Evolutionary conservation across 1,140 invertebrate species (phyloP).

Genomic region (Idris sp.): DNA sequence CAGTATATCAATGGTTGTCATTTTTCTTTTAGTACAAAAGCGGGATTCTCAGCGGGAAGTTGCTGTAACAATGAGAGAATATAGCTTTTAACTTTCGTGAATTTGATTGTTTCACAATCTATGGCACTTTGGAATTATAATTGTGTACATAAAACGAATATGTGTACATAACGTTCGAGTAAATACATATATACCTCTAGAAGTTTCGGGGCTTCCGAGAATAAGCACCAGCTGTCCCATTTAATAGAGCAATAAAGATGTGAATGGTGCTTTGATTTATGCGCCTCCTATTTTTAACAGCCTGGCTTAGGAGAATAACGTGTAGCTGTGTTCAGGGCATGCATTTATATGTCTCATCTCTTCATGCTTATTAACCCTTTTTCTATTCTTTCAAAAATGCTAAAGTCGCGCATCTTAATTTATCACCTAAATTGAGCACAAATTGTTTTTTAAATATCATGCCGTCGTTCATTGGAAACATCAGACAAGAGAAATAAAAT

Average conservation of each 20-base stretch:
- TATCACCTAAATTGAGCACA: not conserved
- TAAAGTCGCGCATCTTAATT: too few species aligned
- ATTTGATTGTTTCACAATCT: not conserved
- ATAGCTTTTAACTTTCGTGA: too few species aligned
- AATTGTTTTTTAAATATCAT: not conserved
- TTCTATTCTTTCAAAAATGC: not conserved
- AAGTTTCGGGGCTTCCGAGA: too few species aligned
- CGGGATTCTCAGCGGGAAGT: slow-evolving; percentile 30
- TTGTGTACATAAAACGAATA: too few species aligned
- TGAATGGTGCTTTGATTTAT: slow-evolving; percentile 77
- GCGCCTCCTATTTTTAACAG: slow-evolving; percentile 75
- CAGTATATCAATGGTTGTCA: slow-evolving; percentile 36
- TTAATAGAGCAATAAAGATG: slow-evolving; percentile 78
- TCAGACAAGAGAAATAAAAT: too few species aligned
- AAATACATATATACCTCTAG: too few species aligned
- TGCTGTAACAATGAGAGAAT: slow-evolving; percentile 18
- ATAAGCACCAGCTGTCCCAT: slow-evolving; percentile 77
- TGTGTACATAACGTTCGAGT: too few species aligned
- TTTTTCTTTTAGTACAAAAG: slow-evolving; percentile 32
- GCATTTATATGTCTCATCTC: slow-evolving; percentile 14
- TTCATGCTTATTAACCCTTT: slow-evolving; percentile 1
- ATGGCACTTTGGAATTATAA: too few species aligned
- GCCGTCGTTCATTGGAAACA: slow-evolving; percentile 8
- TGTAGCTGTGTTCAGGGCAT: too few species aligned
- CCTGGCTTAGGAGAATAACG: slow-evolving; percentile 65